A percentile compares a stretch with the other conserved stretches of the same genome.
phyloP scores from a whole-genome alignment of 2,113 vertebrate species.

The Sphaerodactylus townsendi region DNA sequence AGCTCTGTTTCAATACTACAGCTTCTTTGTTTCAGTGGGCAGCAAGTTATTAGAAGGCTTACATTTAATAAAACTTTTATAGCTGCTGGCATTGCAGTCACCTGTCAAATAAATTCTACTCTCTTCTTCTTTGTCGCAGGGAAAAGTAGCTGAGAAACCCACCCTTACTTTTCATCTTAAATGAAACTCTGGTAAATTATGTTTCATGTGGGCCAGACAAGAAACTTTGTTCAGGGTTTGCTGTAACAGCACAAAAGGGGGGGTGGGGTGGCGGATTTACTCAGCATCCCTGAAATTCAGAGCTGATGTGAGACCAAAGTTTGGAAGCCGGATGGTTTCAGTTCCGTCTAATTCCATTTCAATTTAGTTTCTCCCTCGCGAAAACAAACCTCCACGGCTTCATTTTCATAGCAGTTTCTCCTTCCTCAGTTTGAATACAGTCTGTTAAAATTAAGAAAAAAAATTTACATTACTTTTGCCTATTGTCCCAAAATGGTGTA shows the following conservation, averaged over 20 bases:
- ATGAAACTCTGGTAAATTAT: not conserved
- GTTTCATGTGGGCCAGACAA: slow-evolving; percentile 2
- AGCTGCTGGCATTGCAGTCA: slow-evolving; percentile 32
- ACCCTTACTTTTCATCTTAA: not conserved
- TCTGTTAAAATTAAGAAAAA: too few relatives aligned
- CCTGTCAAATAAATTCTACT: slow-evolving; percentile 48
- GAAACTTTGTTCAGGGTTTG: not conserved
- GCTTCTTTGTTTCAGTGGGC: slow-evolving; percentile 48
- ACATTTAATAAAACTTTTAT: slow-evolving; percentile 55
- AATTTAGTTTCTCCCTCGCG: too few relatives aligned
- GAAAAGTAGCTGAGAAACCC: slow-evolving; percentile 15
- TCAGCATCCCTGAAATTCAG: not conserved
- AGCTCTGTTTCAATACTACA: slow-evolving; percentile 11
- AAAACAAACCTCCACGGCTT: too few relatives aligned
- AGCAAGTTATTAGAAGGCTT: slow-evolving; percentile 43
- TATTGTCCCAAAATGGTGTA: too few relatives aligned
- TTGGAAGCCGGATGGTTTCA: too few relatives aligned
- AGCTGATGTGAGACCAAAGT: too few relatives aligned
- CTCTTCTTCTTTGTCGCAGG: slow-evolving; percentile 11
- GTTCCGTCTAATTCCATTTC: too few relatives aligned
- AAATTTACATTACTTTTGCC: too few relatives aligned
- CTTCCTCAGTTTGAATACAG: too few relatives aligned
- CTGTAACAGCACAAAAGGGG: not conserved
- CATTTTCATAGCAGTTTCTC: too few relatives aligned
- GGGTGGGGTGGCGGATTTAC: not conserved